phyloP scores from a whole-genome alignment of 2,797 vertebrate species.

The Sebastes dallii region DNA sequence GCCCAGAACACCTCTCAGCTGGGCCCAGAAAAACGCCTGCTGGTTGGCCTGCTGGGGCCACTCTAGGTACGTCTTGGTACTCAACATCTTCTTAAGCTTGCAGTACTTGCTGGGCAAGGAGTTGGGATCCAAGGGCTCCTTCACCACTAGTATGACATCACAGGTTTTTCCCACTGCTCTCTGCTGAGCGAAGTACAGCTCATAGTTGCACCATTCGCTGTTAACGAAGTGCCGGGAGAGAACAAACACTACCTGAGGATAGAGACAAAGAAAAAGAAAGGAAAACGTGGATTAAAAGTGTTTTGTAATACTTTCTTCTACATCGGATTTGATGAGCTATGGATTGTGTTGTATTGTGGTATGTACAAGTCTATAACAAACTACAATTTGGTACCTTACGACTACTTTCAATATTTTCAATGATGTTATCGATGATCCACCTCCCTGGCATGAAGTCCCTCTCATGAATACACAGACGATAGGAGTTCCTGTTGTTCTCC shows the following conservation, averaged over 20 bases:
- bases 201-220: slow-evolving; percentile 93
- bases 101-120: slow-evolving; percentile 87
- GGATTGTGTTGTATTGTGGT: background rate
- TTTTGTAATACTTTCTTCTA: background rate
- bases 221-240: slow-evolving; percentile 87
- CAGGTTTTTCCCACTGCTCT: slow-evolving; percentile 84
- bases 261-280: background rate
- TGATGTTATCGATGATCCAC: slow-evolving; percentile 93
- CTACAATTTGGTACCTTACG: slow-evolving; percentile 75
- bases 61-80: slow-evolving; percentile 87
- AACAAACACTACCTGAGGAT: slow-evolving; percentile 83
- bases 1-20: slow-evolving; percentile 84
- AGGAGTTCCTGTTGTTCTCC: slow-evolving; percentile 80
- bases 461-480: slow-evolving; percentile 89
- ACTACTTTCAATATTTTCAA: slow-evolving; percentile 91
- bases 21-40: slow-evolving; percentile 87
- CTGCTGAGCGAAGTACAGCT: slow-evolving; percentile 91
- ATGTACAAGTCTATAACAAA: background rate
- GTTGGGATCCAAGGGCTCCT: slow-evolving; percentile 82
- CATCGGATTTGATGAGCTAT: background rate
- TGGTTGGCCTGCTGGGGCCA: slow-evolving; percentile 85
- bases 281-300: background rate
- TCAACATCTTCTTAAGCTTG: slow-evolving; percentile 87
- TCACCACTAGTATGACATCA: slow-evolving; percentile 86
- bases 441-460: slow-evolving; percentile 88